Evolutionary conservation across 2,113 vertebrate genomes (phyloP), one percentile per base, ranked within the genome.

Genomic region (Pteronura brasiliensis): DNA sequence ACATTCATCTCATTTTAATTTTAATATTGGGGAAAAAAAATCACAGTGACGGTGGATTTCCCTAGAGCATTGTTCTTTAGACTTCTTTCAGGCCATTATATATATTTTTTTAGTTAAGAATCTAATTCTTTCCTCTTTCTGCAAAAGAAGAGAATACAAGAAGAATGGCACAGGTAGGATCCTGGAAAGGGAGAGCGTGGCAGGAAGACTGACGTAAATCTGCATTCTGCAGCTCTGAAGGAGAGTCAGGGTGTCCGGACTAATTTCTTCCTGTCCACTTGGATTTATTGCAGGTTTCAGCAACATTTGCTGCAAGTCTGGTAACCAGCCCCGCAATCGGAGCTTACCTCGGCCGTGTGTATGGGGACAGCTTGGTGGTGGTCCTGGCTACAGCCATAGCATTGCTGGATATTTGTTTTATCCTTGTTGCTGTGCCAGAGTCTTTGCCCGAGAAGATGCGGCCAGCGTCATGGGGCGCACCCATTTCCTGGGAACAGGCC

Each of bases 401-500:
- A 31, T 93, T 99, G 98, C 29, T 99, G 6, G 99, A 99, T 95
- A 99, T 99, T 23, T 99, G 99, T 34, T 99, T 99, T 44, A 99
- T 99, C 92, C 98, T 99, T 3, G 99, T 99, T 42, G 99, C 99
- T 72, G 99, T 99, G 29, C 99, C 99, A 0, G 99, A 99, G 52
- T 99, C 99, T 0, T 98, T 99, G 92, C 99, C 99, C 0, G 99
- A 99, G 98, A 99, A 99, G 98, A 99, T 99, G 99, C 98, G 99
- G 72, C 99, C 99, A 0, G 99, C 99, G 0, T 99, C 99, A 1
- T 99, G 99, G 99, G 99, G 99, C 92, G 99, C 99, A 0, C 99
- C 99, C 79, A 99, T 99, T 90, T 99, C 99, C 0, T 99, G 99
- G 99, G 99, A 99, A 49, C 99, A 99, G 98, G 99, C 99, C 5